Base-by-base conservation (phyloP, 2,888 invertebrate genomes). In the Mystacides longicornis region DNA sequence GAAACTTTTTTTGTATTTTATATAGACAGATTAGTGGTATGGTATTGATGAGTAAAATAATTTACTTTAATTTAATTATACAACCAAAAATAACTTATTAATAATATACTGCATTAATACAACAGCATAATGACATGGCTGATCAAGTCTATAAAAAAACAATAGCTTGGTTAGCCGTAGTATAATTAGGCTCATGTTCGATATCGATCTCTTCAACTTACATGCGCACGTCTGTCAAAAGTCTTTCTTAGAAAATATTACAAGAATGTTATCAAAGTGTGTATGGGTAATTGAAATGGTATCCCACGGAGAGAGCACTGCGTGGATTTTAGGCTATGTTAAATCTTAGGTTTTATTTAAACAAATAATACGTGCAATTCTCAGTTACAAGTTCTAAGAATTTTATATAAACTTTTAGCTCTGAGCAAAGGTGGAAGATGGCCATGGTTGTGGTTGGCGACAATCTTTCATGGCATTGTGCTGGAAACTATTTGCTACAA, bases 401-500 rank as follows among this genome's bases (percentile, higher is more conserved):
- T 9, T 31, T 33, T 50, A 16, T 23, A 27, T 45, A 3, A 23
- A 37, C 49, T 63, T 69, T 20, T 64, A 89, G 89, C 89, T 27
- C 71, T 82, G 57, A 74, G 76, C 47, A 79, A 81, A 65, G 86
- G 87, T n/a, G 87, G 87, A 0, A 74, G 89, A 51, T 85, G 85
- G 73, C 80, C 82, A 1, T 87, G 84, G 70, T 75, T 89, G 52
- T 90, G 89, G 89, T 64, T 89, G 18, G 83, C 78, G 1, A 81
- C 83, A 1, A 67, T 87, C n/a, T 68, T 87, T 2, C 88, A 89
- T 66, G 89, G 89, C 2, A 63, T 89, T 1, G 77, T 83, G 0
- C 81, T 87, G 23, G 90, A 90, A 70, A 78, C 80, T 63, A 74
- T 89, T 65, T 82, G 82, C 62, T 85, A 88, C 65, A 77, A 79